Conservation (phyloP, 2,888 invertebrate genomes). For the Lasioglossum calceatum region DNA sequence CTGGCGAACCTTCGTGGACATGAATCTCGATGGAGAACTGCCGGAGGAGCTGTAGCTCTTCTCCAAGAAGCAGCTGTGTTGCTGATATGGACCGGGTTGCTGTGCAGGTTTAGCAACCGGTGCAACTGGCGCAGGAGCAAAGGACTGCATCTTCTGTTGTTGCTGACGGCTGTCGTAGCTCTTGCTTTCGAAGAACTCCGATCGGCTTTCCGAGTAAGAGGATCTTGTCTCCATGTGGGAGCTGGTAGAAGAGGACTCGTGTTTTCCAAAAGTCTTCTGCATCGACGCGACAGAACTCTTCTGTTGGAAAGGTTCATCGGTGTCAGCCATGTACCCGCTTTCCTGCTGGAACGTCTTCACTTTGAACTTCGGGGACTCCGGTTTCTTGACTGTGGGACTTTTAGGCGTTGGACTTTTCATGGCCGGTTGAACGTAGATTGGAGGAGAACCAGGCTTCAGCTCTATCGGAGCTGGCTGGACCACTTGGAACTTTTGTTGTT, state of each 20-base stretch:
- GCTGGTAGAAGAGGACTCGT: slow-evolving; percentile 74
- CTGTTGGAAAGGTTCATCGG: slow-evolving; percentile 87
- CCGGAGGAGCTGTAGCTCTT: slow-evolving; percentile 74
- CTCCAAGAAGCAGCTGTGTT: slow-evolving; percentile 78
- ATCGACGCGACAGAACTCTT: slow-evolving; percentile 53
- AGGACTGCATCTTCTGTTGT: slow-evolving; percentile 73
- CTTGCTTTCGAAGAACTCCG: slow-evolving; percentile 79
- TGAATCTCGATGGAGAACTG: slow-evolving; percentile 74
- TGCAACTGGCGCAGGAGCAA: slow-evolving; percentile 10
- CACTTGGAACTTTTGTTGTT: slow-evolving; percentile 63
- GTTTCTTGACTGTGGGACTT: slow-evolving; percentile 77
- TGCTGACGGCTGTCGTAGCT: slow-evolving; percentile 74
- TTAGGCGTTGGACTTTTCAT: slow-evolving; percentile 79
- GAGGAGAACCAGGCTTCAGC: slow-evolving; percentile 81
- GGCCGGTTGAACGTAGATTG: slow-evolving; percentile 80
- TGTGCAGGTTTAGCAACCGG: slow-evolving; percentile 35
- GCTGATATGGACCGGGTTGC: slow-evolving; percentile 73
- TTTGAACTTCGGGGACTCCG: slow-evolving; percentile 86
- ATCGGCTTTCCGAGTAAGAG: slow-evolving; percentile 78
- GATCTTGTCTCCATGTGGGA: slow-evolving; percentile 77
- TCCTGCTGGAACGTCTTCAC: slow-evolving; percentile 85
- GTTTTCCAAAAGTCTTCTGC: slow-evolving; percentile 76
- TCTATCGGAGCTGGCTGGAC: slow-evolving; percentile 70
- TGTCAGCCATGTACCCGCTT: slow-evolving; percentile 90
- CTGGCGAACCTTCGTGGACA: slow-evolving; percentile 81